Percentiles rank a stretch among this genome's conserved stretches.
phyloP scores from a whole-genome alignment of 2,888 invertebrate species.

The Acleris literana region DNA sequence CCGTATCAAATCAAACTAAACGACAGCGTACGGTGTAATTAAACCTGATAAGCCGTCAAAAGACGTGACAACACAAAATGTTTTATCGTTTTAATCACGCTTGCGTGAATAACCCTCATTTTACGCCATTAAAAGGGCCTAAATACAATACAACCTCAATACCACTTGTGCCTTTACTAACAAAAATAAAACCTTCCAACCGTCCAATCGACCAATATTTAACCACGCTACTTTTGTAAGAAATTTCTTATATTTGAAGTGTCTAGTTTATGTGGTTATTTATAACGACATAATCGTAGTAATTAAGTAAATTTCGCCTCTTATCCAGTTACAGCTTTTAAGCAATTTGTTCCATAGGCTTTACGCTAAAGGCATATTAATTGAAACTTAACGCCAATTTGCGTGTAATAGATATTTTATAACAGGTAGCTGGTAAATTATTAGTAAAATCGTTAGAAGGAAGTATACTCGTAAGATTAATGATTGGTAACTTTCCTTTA shows the following conservation, averaged over 20 bases:
- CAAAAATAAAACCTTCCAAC: neutral
- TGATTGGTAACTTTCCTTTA: conserved; percentile 3
- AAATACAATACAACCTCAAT: neutral
- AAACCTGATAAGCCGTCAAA: conserved; percentile 26
- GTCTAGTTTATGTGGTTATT: conserved; percentile 22
- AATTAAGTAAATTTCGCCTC: conserved; percentile 54
- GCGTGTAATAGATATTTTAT: conserved; percentile 26
- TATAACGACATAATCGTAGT: conserved; percentile 49
- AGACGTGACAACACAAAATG: conserved; percentile 39
- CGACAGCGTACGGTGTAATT: conserved; percentile 21
- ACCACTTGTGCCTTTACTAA: neutral
- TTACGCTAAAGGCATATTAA: conserved; percentile 32
- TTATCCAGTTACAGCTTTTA: conserved; percentile 51
- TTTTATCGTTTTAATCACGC: conserved; percentile 55
- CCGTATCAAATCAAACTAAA: conserved; percentile 25
- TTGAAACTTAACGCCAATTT: conserved; percentile 35
- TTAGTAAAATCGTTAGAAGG: conserved; percentile 3
- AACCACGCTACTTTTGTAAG: neutral
- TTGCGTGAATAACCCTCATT: conserved; percentile 51
- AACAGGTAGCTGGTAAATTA: conserved; percentile 26
- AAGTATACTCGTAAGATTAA: neutral
- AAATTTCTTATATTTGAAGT: conserved; percentile 10
- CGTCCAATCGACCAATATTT: neutral
- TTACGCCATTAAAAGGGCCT: conserved; percentile 34
- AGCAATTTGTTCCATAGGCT: conserved; percentile 50